phyloP scores from a whole-genome alignment of 2,113 vertebrate species.

The Leptobrachium ailaonicum region DNA sequence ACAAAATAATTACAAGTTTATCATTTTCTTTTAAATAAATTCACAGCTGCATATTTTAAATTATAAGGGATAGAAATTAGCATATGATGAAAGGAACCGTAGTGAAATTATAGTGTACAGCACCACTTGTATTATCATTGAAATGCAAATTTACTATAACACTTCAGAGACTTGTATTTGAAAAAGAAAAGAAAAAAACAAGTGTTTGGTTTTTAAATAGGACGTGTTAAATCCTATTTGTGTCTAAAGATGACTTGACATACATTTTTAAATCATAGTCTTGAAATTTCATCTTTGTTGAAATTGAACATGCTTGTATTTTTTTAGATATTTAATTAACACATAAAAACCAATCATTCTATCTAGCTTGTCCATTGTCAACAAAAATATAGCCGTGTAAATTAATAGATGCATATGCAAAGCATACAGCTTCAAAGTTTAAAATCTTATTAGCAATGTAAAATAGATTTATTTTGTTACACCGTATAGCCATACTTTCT shows the following conservation, averaged over 20 bases:
- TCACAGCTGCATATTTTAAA: slow-evolving; percentile 11
- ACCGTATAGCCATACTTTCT: too few species aligned
- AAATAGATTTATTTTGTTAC: too few species aligned
- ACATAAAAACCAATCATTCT: too few species aligned
- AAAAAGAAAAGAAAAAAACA: background rate
- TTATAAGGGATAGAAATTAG: slow-evolving; percentile 10
- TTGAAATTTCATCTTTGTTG: too few species aligned
- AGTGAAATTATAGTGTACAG: background rate
- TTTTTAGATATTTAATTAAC: too few species aligned
- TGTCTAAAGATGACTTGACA: background rate
- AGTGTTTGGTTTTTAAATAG: background rate
- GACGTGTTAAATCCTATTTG: background rate
- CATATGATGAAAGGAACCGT: background rate
- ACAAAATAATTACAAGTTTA: background rate
- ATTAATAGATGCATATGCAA: too few species aligned
- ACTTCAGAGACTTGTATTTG: background rate
- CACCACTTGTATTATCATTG: background rate
- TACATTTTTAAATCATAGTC: background rate
- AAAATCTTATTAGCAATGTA: too few species aligned
- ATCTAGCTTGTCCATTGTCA: too few species aligned
- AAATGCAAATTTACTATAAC: background rate
- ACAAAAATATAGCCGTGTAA: too few species aligned
- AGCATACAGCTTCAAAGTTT: too few species aligned
- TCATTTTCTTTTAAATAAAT: slow-evolving; percentile 19
- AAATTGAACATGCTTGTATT: too few species aligned